These are phyloP conservation scores for Oasisia sp. DNA, from an alignment of 2,888 invertebrate species.

Conservation along the genomic window DNA sequence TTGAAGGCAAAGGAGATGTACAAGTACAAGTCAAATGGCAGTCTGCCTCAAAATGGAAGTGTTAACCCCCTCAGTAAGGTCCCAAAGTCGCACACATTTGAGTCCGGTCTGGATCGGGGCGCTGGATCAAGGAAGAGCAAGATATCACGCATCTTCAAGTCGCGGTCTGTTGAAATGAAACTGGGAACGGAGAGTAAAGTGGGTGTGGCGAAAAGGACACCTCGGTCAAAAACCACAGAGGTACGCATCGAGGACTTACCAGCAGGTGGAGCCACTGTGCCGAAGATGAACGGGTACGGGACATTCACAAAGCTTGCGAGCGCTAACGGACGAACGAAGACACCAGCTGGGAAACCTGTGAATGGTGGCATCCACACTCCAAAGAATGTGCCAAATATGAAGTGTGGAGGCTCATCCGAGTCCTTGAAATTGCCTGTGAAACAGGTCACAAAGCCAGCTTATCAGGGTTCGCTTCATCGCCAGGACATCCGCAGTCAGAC, in stretches of 20 bases:
- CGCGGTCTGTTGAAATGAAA: neutral
- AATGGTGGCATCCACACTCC: neutral
- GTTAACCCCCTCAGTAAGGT: neutral
- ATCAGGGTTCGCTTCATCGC: neutral
- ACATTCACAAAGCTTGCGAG: neutral
- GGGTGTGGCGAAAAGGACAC: neutral
- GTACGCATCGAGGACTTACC: neutral
- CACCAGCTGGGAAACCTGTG: neutral
- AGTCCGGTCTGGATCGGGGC: neutral
- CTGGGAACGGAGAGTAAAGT: neutral
- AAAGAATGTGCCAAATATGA: neutral
- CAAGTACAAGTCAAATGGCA: neutral
- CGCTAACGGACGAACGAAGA: neutral
- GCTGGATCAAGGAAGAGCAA: neutral
- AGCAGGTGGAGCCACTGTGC: neutral
- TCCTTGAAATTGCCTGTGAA: neutral
- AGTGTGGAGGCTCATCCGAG: neutral
- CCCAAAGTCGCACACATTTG: neutral
- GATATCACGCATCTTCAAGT: constrained; percentile 7
- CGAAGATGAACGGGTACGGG: neutral
- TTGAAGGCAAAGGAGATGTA: neutral
- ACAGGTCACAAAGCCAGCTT: neutral
- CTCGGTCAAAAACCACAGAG: neutral
- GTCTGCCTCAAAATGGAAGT: neutral
- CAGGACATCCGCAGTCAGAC: neutral